Conservation (phyloP, 2,888 invertebrate species). For the Acanthosoma haemorrhoidale region DNA sequence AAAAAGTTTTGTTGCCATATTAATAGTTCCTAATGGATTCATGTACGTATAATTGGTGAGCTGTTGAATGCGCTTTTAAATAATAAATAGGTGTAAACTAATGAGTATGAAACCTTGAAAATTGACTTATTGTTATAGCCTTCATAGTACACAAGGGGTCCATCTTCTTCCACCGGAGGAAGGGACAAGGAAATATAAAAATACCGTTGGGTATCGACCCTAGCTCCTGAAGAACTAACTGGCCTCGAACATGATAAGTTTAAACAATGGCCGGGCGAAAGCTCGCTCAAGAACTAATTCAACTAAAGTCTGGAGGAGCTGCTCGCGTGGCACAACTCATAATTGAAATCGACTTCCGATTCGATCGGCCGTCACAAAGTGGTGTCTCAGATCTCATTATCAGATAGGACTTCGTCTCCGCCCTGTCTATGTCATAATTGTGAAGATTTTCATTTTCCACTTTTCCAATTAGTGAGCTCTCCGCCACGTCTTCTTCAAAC, state of each 20-base stretch:
- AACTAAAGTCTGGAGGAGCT: slow-evolving; percentile 8
- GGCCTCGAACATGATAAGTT: slow-evolving; percentile 10
- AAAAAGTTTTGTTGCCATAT: too few species aligned
- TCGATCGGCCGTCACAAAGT: background rate
- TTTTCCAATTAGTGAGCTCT: background rate
- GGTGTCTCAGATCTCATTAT: background rate
- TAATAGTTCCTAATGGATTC: too few species aligned
- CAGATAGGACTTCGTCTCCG: background rate
- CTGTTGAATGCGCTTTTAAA: too few species aligned
- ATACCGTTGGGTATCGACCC: too few species aligned
- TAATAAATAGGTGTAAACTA: too few species aligned
- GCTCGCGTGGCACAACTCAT: background rate
- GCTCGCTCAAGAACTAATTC: slow-evolving; percentile 12
- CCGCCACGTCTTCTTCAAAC: background rate
- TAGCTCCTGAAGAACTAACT: slow-evolving; percentile 5
- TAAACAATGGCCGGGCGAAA: slow-evolving; percentile 10
- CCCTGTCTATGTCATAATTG: background rate
- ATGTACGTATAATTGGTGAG: too few species aligned
- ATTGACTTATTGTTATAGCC: too few species aligned
- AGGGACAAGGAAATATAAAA: too few species aligned
- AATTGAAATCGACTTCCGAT: slow-evolving; percentile 14
- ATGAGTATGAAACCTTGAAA: too few species aligned
- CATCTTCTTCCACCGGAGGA: too few species aligned
- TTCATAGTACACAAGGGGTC: too few species aligned
- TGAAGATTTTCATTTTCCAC: slow-evolving; percentile 2